Base-by-base conservation (phyloP, 1,140 invertebrate species). In the Charaxes varanes region DNA sequence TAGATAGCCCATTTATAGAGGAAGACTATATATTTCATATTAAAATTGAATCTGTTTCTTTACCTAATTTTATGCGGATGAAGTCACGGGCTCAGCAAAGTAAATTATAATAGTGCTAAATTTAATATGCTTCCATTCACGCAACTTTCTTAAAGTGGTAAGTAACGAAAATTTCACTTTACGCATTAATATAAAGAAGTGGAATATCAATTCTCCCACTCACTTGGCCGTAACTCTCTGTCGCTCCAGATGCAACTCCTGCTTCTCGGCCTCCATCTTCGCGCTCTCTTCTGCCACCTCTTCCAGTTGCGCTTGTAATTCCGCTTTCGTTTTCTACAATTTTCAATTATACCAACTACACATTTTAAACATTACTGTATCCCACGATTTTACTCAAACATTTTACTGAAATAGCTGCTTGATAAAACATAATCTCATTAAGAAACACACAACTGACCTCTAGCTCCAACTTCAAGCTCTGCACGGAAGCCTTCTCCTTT, bases 291-390 rank as follows among this genome's bases (percentile, higher is more conserved):
- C 74, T 1, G 64, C 50, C 3, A 81, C 55, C 42, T 84, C 74
- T 48, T 84, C 68, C 23, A 82, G 47, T 22, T 84, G 78, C 6
- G 63, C 65, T 36, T 84, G 62, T 1, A 84, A 40, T 44, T 81
- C 76, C 3, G 63, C 69, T 56, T 82, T 85, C 36, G 76, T 60
- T 64, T 68, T 82, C 83, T 85, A n/a, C n/a, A n/a, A n/a, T n/a
- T n/a, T n/a, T n/a, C n/a, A n/a, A 40, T n/a, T 12, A 57, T 54
- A 36, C 21, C 47, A 35, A 36, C 13, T 14, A 4, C 4, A 28
- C 2, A 2, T 3, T 28, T 6, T 8, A 1, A 3, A 28, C 2
- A 14, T 28, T 6, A 27, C 24, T 7, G 10, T 23, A 23, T 23
- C 6, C 22, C n/a, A n/a, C n/a, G n/a, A n/a, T n/a, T n/a, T n/a